A percentile compares a stretch with the other conserved stretches of the same genome.
Conservation (phyloP, 2,797 vertebrate genomes). For the Denticeps clupeoides region DNA sequence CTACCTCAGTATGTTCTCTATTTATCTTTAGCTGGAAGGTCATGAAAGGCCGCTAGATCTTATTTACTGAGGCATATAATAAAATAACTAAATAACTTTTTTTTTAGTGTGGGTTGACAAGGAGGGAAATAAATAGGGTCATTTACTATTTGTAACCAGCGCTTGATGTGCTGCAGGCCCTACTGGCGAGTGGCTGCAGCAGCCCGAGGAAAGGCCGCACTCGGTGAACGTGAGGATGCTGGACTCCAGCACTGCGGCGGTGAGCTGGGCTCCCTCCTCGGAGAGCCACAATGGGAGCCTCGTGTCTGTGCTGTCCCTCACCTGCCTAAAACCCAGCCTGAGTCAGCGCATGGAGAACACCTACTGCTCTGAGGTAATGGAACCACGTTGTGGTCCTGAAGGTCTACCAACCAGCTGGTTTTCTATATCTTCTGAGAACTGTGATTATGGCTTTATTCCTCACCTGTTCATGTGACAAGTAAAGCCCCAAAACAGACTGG, state of each 20-base stretch:
- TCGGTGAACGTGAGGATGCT: constrained; percentile 65
- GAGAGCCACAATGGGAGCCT: constrained; percentile 64
- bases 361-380: constrained; percentile 75
- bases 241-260: constrained; percentile 70
- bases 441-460: no score
- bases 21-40: no score
- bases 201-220: constrained; percentile 73
- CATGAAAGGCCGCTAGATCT: no score
- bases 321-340: constrained; percentile 77
- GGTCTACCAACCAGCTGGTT: neutral
- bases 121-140: no score
- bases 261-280: constrained; percentile 66
- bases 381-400: neutral
- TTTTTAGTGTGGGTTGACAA: no score
- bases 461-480: no score
- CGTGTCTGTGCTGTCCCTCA: constrained; percentile 80
- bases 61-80: no score
- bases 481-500: no score
- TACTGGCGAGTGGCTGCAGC: constrained; percentile 73
- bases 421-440: no score
- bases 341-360: constrained; percentile 83
- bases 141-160: no score
- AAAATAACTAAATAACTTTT: no score
- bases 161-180: no score
- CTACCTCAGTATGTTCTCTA: constrained; percentile 77